These are phyloP conservation scores for Drosophila kanapiae DNA, from an alignment of 1,140 invertebrate species.

Conservation along the genomic window DNA sequence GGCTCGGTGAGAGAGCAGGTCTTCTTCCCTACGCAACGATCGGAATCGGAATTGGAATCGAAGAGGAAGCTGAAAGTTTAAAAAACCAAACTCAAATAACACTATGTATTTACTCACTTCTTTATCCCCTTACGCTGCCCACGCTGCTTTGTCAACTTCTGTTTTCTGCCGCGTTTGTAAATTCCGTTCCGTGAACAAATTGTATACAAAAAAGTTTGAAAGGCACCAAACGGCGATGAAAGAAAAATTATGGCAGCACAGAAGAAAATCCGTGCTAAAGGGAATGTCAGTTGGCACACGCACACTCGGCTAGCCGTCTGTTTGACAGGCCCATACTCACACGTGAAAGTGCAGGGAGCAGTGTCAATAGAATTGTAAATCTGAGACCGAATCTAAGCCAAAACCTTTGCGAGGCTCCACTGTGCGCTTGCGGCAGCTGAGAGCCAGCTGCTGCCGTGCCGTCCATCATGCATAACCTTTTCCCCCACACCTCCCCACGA, in stretches of 20 bases:
- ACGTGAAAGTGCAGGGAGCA: conserved; percentile 19
- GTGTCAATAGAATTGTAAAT: conserved; percentile 22
- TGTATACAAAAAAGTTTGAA: conserved; percentile 24
- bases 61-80: conserved; percentile 8
- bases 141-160: conserved; percentile 3
- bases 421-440: conserved; percentile 28
- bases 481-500: conserved; percentile 2
- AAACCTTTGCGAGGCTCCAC: conserved; percentile 44
- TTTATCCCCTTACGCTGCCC: background rate
- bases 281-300: conserved; percentile 46
- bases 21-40: conserved; percentile 40
- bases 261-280: conserved; percentile 50
- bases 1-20: conserved; percentile 19
- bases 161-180: conserved; percentile 45
- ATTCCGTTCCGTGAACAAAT: conserved; percentile 33
- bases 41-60: conserved; percentile 32
- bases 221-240: conserved; percentile 20
- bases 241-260: conserved; percentile 45
- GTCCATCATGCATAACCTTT: conserved; percentile 55
- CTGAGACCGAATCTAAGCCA: conserved; percentile 18
- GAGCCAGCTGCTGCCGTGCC: conserved; percentile 43
- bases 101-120: conserved; percentile 1
- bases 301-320: conserved; percentile 4
- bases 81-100: conserved; percentile 17
- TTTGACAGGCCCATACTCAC: conserved; percentile 1